Conservation (phyloP, 2,888 invertebrate species). For the Vandiemenella viatica region DNA sequence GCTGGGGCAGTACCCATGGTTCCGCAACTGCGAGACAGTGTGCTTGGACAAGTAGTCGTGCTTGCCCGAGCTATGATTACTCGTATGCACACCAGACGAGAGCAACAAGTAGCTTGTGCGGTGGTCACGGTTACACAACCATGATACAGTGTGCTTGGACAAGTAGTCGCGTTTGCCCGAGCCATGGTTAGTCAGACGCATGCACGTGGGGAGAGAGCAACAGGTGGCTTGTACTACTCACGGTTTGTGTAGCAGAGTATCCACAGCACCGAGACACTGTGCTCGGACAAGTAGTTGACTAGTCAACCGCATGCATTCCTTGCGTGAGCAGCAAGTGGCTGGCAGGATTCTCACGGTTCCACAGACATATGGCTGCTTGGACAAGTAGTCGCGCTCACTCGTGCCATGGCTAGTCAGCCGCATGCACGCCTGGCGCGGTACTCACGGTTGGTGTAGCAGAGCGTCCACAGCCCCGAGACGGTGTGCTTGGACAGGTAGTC, state of each 20-base stretch:
- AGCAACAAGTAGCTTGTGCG: too few species aligned
- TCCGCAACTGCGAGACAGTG: conserved; percentile 66
- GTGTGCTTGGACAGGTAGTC: conserved; percentile 57
- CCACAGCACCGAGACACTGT: too few species aligned
- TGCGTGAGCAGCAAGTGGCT: conserved; percentile 78
- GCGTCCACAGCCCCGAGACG: conserved; percentile 65
- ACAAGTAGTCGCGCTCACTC: conserved; percentile 49
- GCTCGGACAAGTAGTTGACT: too few species aligned
- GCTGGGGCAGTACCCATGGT: too few species aligned
- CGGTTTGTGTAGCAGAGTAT: too few species aligned
- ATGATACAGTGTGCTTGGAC: conserved; percentile 62
- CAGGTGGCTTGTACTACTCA: too few species aligned
- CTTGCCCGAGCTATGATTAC: conserved; percentile 63
- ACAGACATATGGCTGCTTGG: conserved; percentile 61
- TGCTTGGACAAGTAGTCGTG: conserved; percentile 53
- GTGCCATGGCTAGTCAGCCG: too few species aligned
- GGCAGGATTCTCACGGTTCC: conserved; percentile 59
- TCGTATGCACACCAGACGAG: too few species aligned
- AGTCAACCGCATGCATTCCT: conserved; percentile 69
- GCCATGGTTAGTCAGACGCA: too few species aligned
- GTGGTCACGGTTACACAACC: too few species aligned
- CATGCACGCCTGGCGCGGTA: conserved; percentile 24
- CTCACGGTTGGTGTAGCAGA: conserved; percentile 68
- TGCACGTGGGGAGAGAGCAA: too few species aligned
- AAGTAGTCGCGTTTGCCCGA: conserved; percentile 54